Conservation (phyloP, 2,797 vertebrate species). For the Poecile montanus region DNA sequence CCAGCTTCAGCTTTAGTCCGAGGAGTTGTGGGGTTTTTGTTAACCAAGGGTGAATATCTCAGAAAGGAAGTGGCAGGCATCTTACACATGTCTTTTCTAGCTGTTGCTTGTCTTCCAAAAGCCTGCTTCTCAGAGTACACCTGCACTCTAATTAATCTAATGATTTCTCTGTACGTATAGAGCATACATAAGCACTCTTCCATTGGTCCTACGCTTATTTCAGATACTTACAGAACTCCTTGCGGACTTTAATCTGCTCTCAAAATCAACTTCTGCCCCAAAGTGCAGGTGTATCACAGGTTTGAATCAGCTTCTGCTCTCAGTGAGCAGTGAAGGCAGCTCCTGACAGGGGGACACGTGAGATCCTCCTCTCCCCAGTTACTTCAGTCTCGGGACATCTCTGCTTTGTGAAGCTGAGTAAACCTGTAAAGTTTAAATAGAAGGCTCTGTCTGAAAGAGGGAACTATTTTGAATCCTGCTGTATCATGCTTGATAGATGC, state of each 20-base stretch:
- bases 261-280: neutral
- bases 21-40: neutral
- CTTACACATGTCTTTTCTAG: neutral
- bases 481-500: too few relatives aligned
- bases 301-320: neutral
- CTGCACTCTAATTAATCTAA: neutral
- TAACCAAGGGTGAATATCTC: neutral
- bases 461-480: neutral
- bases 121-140: neutral
- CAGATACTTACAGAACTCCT: neutral
- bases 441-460: neutral
- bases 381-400: neutral
- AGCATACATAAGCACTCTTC: too few relatives aligned
- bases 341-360: fast-evolving
- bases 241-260: neutral
- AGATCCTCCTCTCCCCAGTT: neutral
- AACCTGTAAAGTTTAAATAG: neutral
- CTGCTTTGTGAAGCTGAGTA: neutral
- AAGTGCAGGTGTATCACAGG: neutral
- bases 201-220: neutral
- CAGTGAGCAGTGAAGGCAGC: neutral
- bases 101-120: neutral
- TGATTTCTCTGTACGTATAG: neutral
- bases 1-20: neutral
- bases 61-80: neutral